Percentiles rank a stretch among this genome's conserved stretches.
Conservation (phyloP, 2,888 invertebrate genomes). For the Cabera pusaria region DNA sequence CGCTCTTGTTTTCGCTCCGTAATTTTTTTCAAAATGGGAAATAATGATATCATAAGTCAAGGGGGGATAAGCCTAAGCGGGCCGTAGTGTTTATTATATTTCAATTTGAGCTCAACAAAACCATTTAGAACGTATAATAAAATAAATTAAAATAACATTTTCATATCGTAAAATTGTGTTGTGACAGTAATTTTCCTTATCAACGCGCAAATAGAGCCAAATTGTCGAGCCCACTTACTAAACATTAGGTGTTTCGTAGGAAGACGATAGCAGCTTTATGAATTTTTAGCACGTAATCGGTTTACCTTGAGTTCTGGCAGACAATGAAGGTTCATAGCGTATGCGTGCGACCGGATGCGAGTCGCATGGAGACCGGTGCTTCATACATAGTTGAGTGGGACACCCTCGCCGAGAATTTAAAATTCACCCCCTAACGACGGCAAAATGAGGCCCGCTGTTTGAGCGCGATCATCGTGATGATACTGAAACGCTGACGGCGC, state of each 20-base stretch:
- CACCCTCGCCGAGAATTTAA: slow-evolving; percentile 65
- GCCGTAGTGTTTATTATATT: slow-evolving; percentile 70
- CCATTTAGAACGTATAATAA: slow-evolving; percentile 9
- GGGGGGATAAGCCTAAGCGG: slow-evolving; percentile 71
- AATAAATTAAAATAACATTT: slow-evolving; percentile 7
- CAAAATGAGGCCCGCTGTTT: slow-evolving; percentile 62
- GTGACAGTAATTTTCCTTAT: slow-evolving; percentile 35
- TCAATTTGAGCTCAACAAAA: slow-evolving; percentile 54
- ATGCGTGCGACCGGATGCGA: slow-evolving; percentile 67
- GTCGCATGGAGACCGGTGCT: slow-evolving; percentile 58
- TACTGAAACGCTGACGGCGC: slow-evolving; percentile 34
- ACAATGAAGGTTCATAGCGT: slow-evolving; percentile 63
- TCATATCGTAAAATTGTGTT: slow-evolving; percentile 9
- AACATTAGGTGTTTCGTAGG: slow-evolving; percentile 53
- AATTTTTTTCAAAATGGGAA: slow-evolving; percentile 75
- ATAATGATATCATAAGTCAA: slow-evolving; percentile 79
- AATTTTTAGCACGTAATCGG: slow-evolving; percentile 76
- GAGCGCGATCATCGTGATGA: slow-evolving; percentile 57
- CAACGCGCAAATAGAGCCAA: slow-evolving; percentile 41
- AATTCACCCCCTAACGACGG: slow-evolving; percentile 72
- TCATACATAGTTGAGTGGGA: slow-evolving; percentile 76
- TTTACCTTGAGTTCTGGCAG: slow-evolving; percentile 66
- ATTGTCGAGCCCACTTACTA: slow-evolving; percentile 55
- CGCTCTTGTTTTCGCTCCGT: slow-evolving; percentile 68
- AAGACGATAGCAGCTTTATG: slow-evolving; percentile 69